Evolutionary conservation across 2,888 invertebrate genomes (phyloP).

Genomic region (Latheticus oryzae): DNA sequence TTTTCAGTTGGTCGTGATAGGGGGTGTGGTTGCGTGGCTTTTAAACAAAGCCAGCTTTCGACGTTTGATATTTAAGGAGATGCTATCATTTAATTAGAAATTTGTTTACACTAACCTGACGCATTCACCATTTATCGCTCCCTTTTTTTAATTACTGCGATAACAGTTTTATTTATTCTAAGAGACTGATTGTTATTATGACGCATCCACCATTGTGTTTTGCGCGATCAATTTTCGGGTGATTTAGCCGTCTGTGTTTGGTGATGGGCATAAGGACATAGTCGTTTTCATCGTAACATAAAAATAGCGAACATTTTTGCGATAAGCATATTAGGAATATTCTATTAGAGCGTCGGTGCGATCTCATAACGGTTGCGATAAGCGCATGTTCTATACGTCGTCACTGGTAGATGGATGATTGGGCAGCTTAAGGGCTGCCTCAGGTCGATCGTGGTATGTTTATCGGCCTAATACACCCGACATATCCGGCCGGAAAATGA

Average conservation of each 20-base stretch:
- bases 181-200: too few relatives aligned
- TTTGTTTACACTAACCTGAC: too few relatives aligned
- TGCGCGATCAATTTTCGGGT: too few relatives aligned
- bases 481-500: conserved; percentile 46
- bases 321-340: conserved; percentile 46
- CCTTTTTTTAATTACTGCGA: too few relatives aligned
- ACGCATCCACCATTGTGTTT: too few relatives aligned
- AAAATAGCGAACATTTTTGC: conserved; percentile 36
- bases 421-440: conserved; percentile 41
- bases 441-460: conserved; percentile 45
- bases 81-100: too few relatives aligned
- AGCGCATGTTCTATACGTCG: conserved; percentile 41
- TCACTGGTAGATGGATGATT: conserved; percentile 42
- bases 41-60: too few relatives aligned
- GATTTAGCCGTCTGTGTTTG: conserved; percentile 13
- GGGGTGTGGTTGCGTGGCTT: too few relatives aligned
- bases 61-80: too few relatives aligned
- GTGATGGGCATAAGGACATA: conserved; percentile 22
- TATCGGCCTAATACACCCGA: conserved; percentile 44
- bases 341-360: conserved; percentile 43
- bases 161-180: too few relatives aligned
- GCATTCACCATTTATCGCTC: too few relatives aligned
- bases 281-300: conserved; percentile 19
- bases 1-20: too few relatives aligned
- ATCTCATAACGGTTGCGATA: conserved; percentile 41